Evolutionary conservation across 2,113 vertebrate genomes (phyloP), one percentile per base, ranked within the genome.

Genomic region (Cyanistes caeruleus): DNA sequence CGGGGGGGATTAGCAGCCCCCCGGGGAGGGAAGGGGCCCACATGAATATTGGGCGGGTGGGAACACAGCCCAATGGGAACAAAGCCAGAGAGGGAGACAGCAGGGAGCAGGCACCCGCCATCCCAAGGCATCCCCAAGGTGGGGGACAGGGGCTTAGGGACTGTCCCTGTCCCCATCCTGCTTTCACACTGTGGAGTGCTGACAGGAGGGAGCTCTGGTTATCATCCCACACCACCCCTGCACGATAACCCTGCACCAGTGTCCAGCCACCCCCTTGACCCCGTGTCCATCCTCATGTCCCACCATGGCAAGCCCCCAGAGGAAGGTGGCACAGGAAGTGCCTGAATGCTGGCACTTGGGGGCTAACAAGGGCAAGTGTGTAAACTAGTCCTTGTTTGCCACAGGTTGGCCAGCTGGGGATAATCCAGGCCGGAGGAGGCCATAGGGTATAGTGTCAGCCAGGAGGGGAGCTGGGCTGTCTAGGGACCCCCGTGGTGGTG

Each of bases 131-230:
- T 85, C 67, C 70, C 68, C 11, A 7, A n/a, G 25, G 55, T 8
- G 14, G 73, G 21, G 30, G 35, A 81, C 3, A 1, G 63, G 31
- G 51, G 5, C 4, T 44, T 37, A 6, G 22, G 64, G 64, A 63
- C 48, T 16, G 9, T 90, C 80, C 63, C 67, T 55, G 53, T 85
- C 81, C 88, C 80, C 16, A 5, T 53, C 48, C 58, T 4, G 0
- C 75, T 80, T 80, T 93, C 84, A 91, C 97, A 78, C 93, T 46
- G 44, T 37, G 1, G 16, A 1, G 67, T 72, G 95, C 24, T 6
- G 88, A 97, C 95, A 97, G 87, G 52, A 93, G 35, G 23, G 65
- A 83, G 77, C 83, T 97, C 96, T 97, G 97, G 93, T 93, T 97
- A 97, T 96, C 92, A 39, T 97, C 96, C 35, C 19, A 9, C 2